A percentile compares a stretch with the other conserved stretches of the same genome.
Conservation (phyloP, 2,797 vertebrate genomes). For the Anableps anableps region DNA sequence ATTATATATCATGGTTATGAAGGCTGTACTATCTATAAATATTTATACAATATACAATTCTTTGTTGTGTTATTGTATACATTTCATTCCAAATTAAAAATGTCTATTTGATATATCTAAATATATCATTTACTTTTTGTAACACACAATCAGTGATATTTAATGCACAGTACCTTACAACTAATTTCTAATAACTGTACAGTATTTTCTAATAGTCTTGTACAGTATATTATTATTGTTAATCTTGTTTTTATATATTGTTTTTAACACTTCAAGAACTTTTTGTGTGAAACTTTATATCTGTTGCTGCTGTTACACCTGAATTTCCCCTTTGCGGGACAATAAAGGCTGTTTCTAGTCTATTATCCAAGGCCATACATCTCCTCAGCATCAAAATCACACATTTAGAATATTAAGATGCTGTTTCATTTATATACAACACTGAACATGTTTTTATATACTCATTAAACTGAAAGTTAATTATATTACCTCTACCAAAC, state of each 20-base stretch:
- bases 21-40: not conserved
- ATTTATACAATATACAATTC: not conserved
- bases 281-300: too few species aligned
- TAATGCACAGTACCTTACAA: not conserved
- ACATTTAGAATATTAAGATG: not conserved
- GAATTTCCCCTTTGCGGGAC: too few species aligned
- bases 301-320: too few species aligned
- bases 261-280: too few species aligned
- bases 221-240: too few species aligned
- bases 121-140: not conserved
- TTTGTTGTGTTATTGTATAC: not conserved
- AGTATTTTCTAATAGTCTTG: too few species aligned
- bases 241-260: too few species aligned
- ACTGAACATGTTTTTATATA: not conserved
- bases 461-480: not conserved
- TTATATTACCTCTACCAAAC: not conserved
- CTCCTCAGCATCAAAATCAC: not conserved
- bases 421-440: not conserved
- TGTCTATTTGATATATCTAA: not conserved
- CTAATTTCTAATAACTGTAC: too few species aligned
- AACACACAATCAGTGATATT: not conserved
- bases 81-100: not conserved
- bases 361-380: not conserved
- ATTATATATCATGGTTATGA: not conserved
- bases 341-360: too few species aligned